phyloP scores from a whole-genome alignment of 1,140 invertebrate genomes.

The Drosophila yakuba region DNA sequence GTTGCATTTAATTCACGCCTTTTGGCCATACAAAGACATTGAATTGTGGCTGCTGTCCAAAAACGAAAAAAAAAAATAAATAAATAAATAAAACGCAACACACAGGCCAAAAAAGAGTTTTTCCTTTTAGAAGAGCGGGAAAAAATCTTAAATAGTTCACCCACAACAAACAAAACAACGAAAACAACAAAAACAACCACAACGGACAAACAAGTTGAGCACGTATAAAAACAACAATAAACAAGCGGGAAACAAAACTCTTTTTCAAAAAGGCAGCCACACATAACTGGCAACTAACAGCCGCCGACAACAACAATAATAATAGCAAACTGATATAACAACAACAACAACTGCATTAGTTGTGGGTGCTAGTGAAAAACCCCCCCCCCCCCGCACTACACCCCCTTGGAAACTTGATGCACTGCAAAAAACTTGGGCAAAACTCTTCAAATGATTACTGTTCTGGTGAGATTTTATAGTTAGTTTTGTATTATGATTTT shows the following conservation, averaged over 20 bases:
- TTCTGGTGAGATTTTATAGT: background rate
- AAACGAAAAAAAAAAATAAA: background rate
- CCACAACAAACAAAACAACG: constrained; percentile 4
- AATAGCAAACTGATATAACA: constrained; percentile 21
- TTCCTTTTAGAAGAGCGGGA: constrained; percentile 39
- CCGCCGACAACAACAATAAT: constrained; percentile 15
- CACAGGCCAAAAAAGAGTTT: constrained; percentile 44
- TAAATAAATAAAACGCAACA: constrained; percentile 5
- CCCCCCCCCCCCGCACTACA: constrained; percentile 2
- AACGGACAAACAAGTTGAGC: constrained; percentile 25
- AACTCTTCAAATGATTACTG: background rate
- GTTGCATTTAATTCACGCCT: constrained; percentile 68
- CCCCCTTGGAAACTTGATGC: background rate
- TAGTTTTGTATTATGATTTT: too few species aligned
- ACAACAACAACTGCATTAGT: constrained; percentile 36
- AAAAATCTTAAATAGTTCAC: constrained; percentile 42
- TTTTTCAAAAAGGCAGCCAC: constrained; percentile 46
- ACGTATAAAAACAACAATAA: constrained; percentile 44
- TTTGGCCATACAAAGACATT: constrained; percentile 69
- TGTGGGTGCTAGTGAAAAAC: constrained; percentile 35
- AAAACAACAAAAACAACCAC: background rate
- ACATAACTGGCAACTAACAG: constrained; percentile 34
- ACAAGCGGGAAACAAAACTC: constrained; percentile 39
- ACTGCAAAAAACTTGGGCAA: background rate
- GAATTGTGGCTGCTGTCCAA: constrained; percentile 64